Evolutionary conservation across 2,113 vertebrate species (phyloP), one percentile per base, ranked within the genome.

Genomic region (Tychaedon coryphoeus): DNA sequence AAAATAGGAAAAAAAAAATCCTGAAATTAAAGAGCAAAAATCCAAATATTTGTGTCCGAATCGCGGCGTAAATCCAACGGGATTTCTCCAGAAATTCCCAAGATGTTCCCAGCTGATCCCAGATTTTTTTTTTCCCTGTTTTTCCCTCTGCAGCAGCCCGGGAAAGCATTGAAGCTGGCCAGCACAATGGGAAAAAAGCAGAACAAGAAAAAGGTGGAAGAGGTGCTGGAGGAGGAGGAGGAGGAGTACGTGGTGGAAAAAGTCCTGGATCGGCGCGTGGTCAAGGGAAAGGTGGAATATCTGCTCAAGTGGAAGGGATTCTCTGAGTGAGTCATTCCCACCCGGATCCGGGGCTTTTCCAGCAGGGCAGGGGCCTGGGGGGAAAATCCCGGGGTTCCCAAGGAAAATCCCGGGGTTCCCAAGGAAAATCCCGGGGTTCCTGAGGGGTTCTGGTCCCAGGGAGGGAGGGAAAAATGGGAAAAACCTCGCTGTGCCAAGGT

Each of bases 281-380:
- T 99, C 24, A 99, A 99, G 92, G 99, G 99, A 33, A 99, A 98
- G 94, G 98, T 99, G 75, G 99, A 99, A 77, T 99, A 99, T 57
- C 98, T 99, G 43, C 99, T 99, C 29, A 99, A 99, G 96, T 99
- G 99, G 99, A 99, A 99, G 94, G 99, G 99, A 20, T 99, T 99
- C 97, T 99, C 99, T 0, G 98, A 99, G 99, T 99, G 97, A 99
- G 99, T 90, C 74, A 1, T 28, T 10, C 50, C 48, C 14, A 6
- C 22, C 17, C 8, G 17, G 36, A 29, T 29, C 38, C 12, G 4
- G 10, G 33, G 33, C 12, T 23, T n/a, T 25, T 17, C 57, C 48
- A 50, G 48, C 24, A 50, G 48, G 48, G 22, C 12, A 40, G 40
- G 40, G 40, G 40, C 14, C 13, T 40, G 40, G 17, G 42, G 42